Base-by-base conservation (phyloP, 2,113 vertebrate species). In the Machaerirhynchus nigripectus region DNA sequence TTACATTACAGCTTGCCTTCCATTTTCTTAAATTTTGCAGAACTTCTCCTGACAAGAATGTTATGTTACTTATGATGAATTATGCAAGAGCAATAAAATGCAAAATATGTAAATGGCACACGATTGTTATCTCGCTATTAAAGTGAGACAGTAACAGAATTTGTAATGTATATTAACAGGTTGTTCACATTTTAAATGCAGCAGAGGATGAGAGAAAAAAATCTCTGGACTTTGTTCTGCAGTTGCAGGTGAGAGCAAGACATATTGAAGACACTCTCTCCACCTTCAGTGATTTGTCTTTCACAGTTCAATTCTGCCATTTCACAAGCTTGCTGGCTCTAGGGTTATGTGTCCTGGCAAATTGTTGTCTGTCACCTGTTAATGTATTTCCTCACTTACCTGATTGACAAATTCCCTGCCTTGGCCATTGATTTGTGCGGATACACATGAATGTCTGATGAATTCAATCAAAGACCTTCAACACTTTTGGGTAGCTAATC, bases 281-380 rank as follows among this genome's bases (percentile, higher is more conserved):
- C 76, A 90, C 83, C 69, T 79, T 79, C 49, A 53, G 95, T 82
- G 73, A 93, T 97, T 90, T 94, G 52, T 94, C 90, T 96, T 96
- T 97, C 95, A 88, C 96, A 93, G 93, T 78, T 96, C 91, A 85
- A 82, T 97, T 96, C 95, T 97, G 76, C 78, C 96, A 88, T 97
- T 97, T 98, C 94, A 90, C 95, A 96, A 74, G 82, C 81, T 92
- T 61, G 6, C 65, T 95, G 87, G 79, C 84, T 96, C 84, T 57
- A 46, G 89, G 84, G 93, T 90, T 95, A 91, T 94, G 96, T 90
- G 87, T 67, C 92, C 74, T 71, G 22, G 81, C 59, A 95, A 96
- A 96, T 85, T 97, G 97, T 97, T 97, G 92, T 96, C 95, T 97
- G 92, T 97, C 97, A 97, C 96, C 89, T 92, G 89, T 96, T 97